phyloP scores from a whole-genome alignment of 2,113 vertebrate genomes.

The Notarius quadriscutis region DNA sequence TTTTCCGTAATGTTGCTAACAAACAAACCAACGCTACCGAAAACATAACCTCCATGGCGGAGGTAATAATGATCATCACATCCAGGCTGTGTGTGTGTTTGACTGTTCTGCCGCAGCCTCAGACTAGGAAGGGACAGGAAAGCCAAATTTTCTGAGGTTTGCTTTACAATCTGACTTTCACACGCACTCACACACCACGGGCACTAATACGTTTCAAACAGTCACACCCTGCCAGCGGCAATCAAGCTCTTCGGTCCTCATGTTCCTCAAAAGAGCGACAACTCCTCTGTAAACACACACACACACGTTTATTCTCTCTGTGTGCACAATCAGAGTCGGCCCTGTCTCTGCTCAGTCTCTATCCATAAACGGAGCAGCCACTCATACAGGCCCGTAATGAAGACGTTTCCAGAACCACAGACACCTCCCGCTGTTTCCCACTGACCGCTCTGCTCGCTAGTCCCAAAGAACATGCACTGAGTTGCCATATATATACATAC shows the following conservation, averaged over 20 bases:
- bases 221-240: slow-evolving; percentile 15
- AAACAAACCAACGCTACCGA: too few species aligned
- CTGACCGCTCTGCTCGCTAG: background rate
- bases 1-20: too few species aligned
- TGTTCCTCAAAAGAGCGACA: slow-evolving; percentile 35
- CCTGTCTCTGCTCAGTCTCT: slow-evolving; percentile 26
- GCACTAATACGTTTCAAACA: slow-evolving; percentile 13
- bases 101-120: background rate
- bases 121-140: background rate
- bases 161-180: slow-evolving; percentile 19
- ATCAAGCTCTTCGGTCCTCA: slow-evolving; percentile 24
- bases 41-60: too few species aligned
- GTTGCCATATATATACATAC: background rate
- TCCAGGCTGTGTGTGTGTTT: background rate
- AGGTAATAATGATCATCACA: too few species aligned
- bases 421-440: background rate
- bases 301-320: slow-evolving; percentile 9
- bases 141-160: background rate
- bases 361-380: slow-evolving; percentile 28
- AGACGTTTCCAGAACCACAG: background rate
- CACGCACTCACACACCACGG: slow-evolving; percentile 52
- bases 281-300: slow-evolving; percentile 6
- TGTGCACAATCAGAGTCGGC: background rate
- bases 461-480: background rate
- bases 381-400: background rate